Conservation (phyloP, 2,113 vertebrate species). For the Gymnocephalus cernua region DNA sequence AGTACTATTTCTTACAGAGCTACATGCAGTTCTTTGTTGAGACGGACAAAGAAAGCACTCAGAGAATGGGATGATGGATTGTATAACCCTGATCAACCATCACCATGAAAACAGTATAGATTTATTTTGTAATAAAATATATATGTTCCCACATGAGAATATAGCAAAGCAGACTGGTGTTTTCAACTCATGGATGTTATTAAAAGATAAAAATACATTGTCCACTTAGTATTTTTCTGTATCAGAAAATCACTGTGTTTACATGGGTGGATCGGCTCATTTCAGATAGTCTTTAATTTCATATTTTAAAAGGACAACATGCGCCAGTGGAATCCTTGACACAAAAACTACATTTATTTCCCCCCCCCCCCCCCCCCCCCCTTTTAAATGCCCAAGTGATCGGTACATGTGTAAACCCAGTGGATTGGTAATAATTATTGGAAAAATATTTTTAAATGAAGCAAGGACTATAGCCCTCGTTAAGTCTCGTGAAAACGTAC, state of each 20-base stretch:
- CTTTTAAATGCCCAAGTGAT: slow-evolving; percentile 16
- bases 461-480: background rate
- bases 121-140: slow-evolving; percentile 83
- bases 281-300: slow-evolving; percentile 74
- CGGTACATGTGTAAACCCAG: slow-evolving; percentile 29
- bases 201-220: slow-evolving; percentile 73
- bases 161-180: slow-evolving; percentile 70
- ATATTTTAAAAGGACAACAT: slow-evolving; percentile 56
- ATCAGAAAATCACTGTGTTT: slow-evolving; percentile 87
- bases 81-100: slow-evolving; percentile 49
- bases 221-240: slow-evolving; percentile 86
- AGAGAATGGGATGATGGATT: slow-evolving; percentile 54
- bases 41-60: slow-evolving; percentile 46
- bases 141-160: slow-evolving; percentile 69
- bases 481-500: background rate
- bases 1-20: slow-evolving; percentile 71
- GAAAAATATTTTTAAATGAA: background rate
- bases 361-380: background rate
- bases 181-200: slow-evolving; percentile 69
- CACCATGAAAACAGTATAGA: slow-evolving; percentile 71
- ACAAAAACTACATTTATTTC: slow-evolving; percentile 26
- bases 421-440: background rate
- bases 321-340: slow-evolving; percentile 55
- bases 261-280: slow-evolving; percentile 81
- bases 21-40: slow-evolving; percentile 53